These are phyloP conservation scores for Euura lappo DNA, from an alignment of 1,140 invertebrate species.

Conservation along the genomic window DNA sequence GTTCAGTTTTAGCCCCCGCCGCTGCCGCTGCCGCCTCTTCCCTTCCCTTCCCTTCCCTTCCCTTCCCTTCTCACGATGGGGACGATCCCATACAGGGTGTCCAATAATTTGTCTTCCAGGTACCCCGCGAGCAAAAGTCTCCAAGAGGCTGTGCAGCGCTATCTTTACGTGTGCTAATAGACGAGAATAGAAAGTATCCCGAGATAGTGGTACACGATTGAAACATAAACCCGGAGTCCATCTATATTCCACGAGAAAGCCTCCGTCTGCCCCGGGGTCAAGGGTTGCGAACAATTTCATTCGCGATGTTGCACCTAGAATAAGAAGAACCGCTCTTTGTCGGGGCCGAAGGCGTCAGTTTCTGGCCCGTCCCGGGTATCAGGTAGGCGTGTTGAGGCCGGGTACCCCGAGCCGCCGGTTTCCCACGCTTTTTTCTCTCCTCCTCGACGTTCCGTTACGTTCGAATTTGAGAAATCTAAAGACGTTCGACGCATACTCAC, in stretches of 20 bases:
- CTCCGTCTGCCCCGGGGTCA: too few species aligned
- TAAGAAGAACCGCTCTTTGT: constrained; percentile 43
- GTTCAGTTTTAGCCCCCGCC: not conserved
- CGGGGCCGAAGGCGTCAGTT: constrained; percentile 29
- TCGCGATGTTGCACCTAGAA: not conserved
- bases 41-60: not conserved
- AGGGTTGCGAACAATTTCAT: too few species aligned
- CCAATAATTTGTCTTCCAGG: not conserved
- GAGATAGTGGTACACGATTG: too few species aligned
- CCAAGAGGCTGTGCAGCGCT: not conserved
- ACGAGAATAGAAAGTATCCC: not conserved
- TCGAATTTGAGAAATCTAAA: too few species aligned
- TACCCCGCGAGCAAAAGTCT: not conserved
- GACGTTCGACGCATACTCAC: constrained; percentile 53
- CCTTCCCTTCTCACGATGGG: not conserved
- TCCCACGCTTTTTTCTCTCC: not conserved
- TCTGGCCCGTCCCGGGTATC: not conserved
- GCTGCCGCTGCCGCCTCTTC: not conserved
- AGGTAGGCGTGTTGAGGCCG: not conserved
- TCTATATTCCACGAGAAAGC: too few species aligned
- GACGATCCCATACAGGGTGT: not conserved
- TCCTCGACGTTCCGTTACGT: constrained; percentile 7
- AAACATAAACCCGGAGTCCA: too few species aligned
- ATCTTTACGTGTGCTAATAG: constrained; percentile 19
- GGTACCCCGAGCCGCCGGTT: constrained; percentile 3